Evolutionary conservation across 2,888 invertebrate species (phyloP), one percentile per base, ranked within the genome.

Genomic region (Pollenia amentaria): DNA sequence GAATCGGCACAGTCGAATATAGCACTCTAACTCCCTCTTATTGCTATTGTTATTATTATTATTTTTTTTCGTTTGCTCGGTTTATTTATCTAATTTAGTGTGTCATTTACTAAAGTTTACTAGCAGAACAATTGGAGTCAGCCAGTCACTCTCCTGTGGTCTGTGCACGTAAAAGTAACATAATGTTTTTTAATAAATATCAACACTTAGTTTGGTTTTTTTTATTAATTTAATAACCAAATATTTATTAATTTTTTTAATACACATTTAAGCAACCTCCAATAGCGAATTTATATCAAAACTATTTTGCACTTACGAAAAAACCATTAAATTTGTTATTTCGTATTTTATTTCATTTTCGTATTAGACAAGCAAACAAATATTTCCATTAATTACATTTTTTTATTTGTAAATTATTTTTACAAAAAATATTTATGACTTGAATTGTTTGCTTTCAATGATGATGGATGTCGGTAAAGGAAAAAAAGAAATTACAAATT

Each of bases 91-190:
- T 53, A 40, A 40, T 51, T 70, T 8, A 40, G 10, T 72, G 10
- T 57, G 57, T n/a, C 44, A 55, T 72, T 67, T 67, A 67, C 51
- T 69, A 51, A 69, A 69, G 14, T 42, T 69, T 51, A n/a, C 38
- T 10, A 44, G 10, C 46, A 67, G 12, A 62, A 62, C 16, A 62
- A 62, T 12, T 62, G 3, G 3, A 55, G 51, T 51, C 51, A 16
- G 16, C 14, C 8, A 21, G 46, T 46, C 65, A 44, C 46, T 21
- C 18, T 11, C 46, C 21, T 1, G 6, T 46, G 44, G 46, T 67
- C 46, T 18, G 67, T 10, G 29, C n/a, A 62, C 38, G n/a, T 29
- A 57, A 14, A 29, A 38, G 29, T 38, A 29, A 6, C 29, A 29
- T 29, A 29, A 29, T 29, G 29, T 29, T 29, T 29, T 29, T 29